Evolutionary conservation across 2,797 vertebrate species (phyloP).

Genomic region (Cynopterus sphinx): DNA sequence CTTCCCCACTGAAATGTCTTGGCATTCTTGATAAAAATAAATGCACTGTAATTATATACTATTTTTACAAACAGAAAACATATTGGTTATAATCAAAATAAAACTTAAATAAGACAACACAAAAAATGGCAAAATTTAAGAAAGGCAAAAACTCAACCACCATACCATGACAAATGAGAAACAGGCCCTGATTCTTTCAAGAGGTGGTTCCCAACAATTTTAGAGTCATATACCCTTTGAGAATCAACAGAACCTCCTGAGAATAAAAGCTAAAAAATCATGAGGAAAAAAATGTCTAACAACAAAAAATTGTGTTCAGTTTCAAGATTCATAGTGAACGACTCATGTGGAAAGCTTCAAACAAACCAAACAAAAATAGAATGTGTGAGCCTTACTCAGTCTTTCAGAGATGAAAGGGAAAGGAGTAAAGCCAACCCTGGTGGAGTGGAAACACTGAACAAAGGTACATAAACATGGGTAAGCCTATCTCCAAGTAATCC

Average conservation of each 20-base stretch:
- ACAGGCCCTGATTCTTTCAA: background rate
- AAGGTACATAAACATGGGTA: background rate
- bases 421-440: background rate
- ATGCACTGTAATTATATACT: background rate
- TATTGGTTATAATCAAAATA: background rate
- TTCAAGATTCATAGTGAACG: background rate
- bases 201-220: background rate
- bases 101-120: background rate
- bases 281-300: background rate
- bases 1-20: background rate
- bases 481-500: background rate
- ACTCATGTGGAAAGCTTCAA: background rate
- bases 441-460: background rate
- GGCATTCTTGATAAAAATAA: background rate
- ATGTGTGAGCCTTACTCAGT: background rate
- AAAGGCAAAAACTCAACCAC: background rate
- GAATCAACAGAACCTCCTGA: background rate
- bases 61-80: background rate
- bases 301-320: background rate
- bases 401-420: background rate
- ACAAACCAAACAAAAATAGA: background rate
- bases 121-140: background rate
- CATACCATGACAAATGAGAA: background rate
- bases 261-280: conserved; percentile 8
- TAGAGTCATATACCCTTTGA: background rate